Evolutionary conservation across 1,140 invertebrate genomes (phyloP).

Genomic region (Diorhabda elongata): DNA sequence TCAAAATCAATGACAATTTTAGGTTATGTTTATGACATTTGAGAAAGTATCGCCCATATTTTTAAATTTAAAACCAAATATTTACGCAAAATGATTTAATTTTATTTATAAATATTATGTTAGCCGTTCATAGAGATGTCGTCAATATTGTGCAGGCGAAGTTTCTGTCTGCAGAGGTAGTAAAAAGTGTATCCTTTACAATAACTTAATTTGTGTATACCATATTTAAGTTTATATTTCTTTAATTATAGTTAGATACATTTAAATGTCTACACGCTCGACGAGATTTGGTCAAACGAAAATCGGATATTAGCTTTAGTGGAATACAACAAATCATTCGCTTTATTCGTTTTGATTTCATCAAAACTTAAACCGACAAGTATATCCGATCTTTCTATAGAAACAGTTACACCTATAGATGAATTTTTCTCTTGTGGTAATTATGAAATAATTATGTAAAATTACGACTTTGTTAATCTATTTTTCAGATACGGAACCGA

Average conservation of each 20-base stretch:
- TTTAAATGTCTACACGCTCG: constrained; percentile 40
- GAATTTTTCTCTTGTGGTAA: constrained; percentile 72
- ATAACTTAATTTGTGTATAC: background rate
- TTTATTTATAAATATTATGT: constrained; percentile 25
- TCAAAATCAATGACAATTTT: background rate
- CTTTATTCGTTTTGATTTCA: constrained; percentile 60
- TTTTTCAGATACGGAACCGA: constrained; percentile 54
- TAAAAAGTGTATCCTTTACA: constrained; percentile 45
- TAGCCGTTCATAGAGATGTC: constrained; percentile 37
- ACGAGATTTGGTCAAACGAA: constrained; percentile 41
- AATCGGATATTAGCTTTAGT: constrained; percentile 61
- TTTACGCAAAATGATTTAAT: constrained; percentile 16
- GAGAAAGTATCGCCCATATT: background rate
- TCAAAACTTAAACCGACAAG: constrained; percentile 58
- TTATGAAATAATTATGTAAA: constrained; percentile 44
- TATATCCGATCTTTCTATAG: constrained; percentile 66
- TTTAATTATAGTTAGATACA: constrained; percentile 39
- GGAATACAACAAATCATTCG: constrained; percentile 59
- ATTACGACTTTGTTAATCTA: background rate
- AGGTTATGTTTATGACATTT: constrained; percentile 1
- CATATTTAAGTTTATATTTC: constrained; percentile 18
- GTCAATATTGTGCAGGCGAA: constrained; percentile 43
- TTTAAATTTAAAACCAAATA: constrained; percentile 12
- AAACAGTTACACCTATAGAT: constrained; percentile 71
- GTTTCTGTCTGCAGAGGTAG: constrained; percentile 41